Percentiles rank a stretch among this genome's conserved stretches.
phyloP scores from a whole-genome alignment of 2,888 invertebrate genomes.

The Dastarcus helophoroides region DNA sequence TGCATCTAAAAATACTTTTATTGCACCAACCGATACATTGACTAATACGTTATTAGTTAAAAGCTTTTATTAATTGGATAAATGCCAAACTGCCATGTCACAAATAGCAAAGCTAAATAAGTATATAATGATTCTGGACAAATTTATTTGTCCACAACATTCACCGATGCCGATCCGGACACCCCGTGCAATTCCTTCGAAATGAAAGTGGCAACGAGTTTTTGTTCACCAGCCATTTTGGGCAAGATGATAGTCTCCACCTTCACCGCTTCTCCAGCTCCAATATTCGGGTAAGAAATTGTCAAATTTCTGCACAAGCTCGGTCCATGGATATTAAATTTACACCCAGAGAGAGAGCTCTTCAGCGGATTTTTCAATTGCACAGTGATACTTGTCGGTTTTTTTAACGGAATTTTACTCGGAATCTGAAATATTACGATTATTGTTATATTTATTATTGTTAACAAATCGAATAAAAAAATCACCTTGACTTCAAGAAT shows the following conservation, averaged over 20 bases:
- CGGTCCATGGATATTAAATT: slow-evolving; percentile 59
- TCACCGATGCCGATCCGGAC: slow-evolving; percentile 51
- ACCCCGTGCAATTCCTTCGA: slow-evolving; percentile 60
- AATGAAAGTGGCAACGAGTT: slow-evolving; percentile 58
- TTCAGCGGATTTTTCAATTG: slow-evolving; percentile 62
- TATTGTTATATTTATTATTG: slow-evolving; percentile 6
- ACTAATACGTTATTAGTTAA: too few species aligned
- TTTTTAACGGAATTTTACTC: slow-evolving; percentile 45
- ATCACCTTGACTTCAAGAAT: slow-evolving; percentile 17
- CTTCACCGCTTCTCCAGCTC: slow-evolving; percentile 42
- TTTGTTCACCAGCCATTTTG: slow-evolving; percentile 51
- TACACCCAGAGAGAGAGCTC: slow-evolving; percentile 50
- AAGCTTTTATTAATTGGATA: too few species aligned
- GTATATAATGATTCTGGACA: not conserved
- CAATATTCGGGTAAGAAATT: slow-evolving; percentile 44
- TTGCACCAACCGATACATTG: too few species aligned
- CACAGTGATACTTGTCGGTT: slow-evolving; percentile 44
- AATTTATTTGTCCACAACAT: slow-evolving; percentile 36
- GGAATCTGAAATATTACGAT: slow-evolving; percentile 42
- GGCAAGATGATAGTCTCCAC: slow-evolving; percentile 50
- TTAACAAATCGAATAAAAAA: slow-evolving; percentile 6
- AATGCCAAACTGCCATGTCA: too few species aligned
- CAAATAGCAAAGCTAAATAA: not conserved
- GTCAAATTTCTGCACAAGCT: slow-evolving; percentile 50
- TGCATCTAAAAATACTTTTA: too few species aligned